A percentile compares a stretch with the other conserved stretches of the same genome.
Evolutionary conservation across 2,113 vertebrate genomes (phyloP).

Genomic region (Pteruthius melanotis): DNA sequence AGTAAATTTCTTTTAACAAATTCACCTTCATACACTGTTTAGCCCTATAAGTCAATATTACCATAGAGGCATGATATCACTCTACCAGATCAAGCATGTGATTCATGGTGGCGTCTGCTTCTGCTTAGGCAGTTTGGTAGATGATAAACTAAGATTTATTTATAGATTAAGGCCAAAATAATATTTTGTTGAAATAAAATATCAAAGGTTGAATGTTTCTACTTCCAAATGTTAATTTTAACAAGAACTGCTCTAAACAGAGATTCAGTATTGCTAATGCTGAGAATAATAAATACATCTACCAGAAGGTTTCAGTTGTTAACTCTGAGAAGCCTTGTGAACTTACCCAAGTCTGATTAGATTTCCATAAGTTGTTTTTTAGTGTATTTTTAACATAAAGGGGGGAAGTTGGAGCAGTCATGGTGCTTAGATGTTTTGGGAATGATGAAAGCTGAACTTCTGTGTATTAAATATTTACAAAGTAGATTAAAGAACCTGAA

Average conservation of each 20-base stretch:
- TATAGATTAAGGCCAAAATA: neutral
- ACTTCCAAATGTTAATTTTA: neutral
- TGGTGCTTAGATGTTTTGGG: neutral
- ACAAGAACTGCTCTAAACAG: neutral
- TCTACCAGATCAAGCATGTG: neutral
- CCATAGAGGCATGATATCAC: neutral
- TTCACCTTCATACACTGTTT: neutral
- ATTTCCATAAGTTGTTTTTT: neutral
- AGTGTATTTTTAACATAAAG: neutral
- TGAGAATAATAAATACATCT: neutral
- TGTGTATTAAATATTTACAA: neutral
- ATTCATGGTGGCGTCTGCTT: neutral
- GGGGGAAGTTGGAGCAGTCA: neutral
- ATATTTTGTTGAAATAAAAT: slow-evolving; percentile 1
- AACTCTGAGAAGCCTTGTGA: neutral
- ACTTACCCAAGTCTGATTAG: neutral
- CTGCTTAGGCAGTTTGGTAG: slow-evolving; percentile 5
- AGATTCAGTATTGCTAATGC: neutral
- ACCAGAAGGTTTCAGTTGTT: neutral
- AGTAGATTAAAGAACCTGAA: neutral
- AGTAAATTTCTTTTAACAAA: neutral
- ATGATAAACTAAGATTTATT: slow-evolving; percentile 22
- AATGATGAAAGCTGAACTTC: neutral
- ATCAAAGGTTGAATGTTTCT: neutral
- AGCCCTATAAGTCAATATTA: neutral